These are phyloP conservation scores for Drosophila kepulauana DNA, from an alignment of 1,140 invertebrate species.

Conservation along the genomic window DNA sequence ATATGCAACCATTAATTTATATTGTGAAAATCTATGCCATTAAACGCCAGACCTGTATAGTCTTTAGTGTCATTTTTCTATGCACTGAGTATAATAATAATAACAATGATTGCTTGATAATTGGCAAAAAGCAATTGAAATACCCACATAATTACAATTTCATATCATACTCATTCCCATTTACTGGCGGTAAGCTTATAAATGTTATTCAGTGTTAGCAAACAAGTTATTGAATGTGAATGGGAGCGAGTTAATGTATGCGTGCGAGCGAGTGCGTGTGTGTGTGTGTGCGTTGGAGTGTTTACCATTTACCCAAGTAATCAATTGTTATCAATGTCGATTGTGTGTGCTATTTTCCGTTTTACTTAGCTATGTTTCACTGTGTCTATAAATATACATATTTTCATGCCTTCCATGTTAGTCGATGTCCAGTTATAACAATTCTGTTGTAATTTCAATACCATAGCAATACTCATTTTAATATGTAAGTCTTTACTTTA, in stretches of 20 bases:
- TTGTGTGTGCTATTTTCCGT: slow-evolving; percentile 67
- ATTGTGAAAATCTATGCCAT: no score
- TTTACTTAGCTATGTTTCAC: slow-evolving; percentile 68
- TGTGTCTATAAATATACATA: slow-evolving; percentile 60
- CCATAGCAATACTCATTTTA: slow-evolving; percentile 33
- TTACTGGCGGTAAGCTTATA: slow-evolving; percentile 26
- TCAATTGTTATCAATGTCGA: slow-evolving; percentile 69
- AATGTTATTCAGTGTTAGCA: slow-evolving; percentile 42
- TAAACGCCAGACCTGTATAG: no score
- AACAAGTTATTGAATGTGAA: slow-evolving; percentile 18
- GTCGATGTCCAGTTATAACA: slow-evolving; percentile 60
- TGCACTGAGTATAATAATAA: not conserved
- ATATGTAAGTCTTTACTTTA: slow-evolving; percentile 28
- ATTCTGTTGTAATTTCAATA: slow-evolving; percentile 17
- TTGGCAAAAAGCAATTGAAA: slow-evolving; percentile 38
- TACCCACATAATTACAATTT: slow-evolving; percentile 60
- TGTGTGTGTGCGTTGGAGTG: slow-evolving; percentile 24
- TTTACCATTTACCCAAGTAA: slow-evolving; percentile 69
- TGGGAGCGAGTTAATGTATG: not conserved
- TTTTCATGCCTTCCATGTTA: slow-evolving; percentile 65
- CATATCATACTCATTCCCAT: slow-evolving; percentile 50
- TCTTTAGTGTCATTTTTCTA: not conserved
- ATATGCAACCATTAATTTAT: no score
- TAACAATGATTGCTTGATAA: slow-evolving; percentile 5
- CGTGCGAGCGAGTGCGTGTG: slow-evolving; percentile 8